phyloP scores from a whole-genome alignment of 2,113 vertebrate genomes.

The Xiphophorus hellerii region DNA sequence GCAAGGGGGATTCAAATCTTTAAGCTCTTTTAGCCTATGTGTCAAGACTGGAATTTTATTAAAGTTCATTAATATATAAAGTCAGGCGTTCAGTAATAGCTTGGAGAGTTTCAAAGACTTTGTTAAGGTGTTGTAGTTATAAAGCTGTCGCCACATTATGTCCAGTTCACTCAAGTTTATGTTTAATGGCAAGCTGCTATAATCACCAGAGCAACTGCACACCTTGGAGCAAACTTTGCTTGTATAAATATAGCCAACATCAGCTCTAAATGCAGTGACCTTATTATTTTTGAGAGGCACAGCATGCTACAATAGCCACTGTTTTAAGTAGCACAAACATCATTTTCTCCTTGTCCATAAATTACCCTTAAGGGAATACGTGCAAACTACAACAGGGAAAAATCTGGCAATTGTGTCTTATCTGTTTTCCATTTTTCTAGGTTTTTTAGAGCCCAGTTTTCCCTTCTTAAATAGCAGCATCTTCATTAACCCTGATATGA shows the following conservation, averaged over 20 bases:
- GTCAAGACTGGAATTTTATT: too few species aligned
- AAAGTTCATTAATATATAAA: too few species aligned
- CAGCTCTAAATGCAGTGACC: slow-evolving; percentile 18
- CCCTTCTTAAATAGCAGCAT: slow-evolving; percentile 19
- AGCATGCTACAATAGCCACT: not conserved
- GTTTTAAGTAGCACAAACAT: slow-evolving; percentile 10
- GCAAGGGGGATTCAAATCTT: too few species aligned
- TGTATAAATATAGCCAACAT: slow-evolving; percentile 9
- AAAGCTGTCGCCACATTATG: slow-evolving; percentile 44
- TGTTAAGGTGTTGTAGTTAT: slow-evolving; percentile 42
- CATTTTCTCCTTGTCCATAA: slow-evolving; percentile 1
- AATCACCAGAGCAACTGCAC: slow-evolving; percentile 27
- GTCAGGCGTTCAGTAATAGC: too few species aligned
- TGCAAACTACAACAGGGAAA: too few species aligned
- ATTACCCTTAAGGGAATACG: not conserved
- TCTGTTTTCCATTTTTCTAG: not conserved
- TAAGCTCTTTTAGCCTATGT: too few species aligned
- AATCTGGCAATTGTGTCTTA: not conserved
- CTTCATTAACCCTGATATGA: slow-evolving; percentile 24
- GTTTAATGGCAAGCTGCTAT: slow-evolving; percentile 61
- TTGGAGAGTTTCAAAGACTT: slow-evolving; percentile 42
- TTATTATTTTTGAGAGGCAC: slow-evolving; percentile 18
- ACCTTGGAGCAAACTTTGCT: slow-evolving; percentile 17
- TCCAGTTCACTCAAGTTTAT: slow-evolving; percentile 49
- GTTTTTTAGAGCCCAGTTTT: slow-evolving; percentile 1